Base-by-base conservation (phyloP, 2,797 vertebrate species). In the Dryobates pubescens region DNA sequence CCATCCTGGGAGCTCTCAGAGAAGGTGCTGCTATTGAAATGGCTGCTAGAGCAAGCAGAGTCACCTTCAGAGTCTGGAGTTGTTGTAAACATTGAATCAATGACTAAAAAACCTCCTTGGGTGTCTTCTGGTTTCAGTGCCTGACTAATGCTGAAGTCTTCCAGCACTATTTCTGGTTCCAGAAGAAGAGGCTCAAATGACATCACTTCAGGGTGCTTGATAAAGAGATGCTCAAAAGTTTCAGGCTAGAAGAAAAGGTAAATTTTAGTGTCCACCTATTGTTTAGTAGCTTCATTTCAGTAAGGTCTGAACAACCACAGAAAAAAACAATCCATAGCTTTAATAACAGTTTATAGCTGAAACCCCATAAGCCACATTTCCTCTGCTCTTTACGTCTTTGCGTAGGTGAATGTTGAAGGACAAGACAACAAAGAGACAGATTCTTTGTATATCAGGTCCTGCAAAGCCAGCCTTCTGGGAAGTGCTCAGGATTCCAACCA, bases 191-290 rank as follows among this genome's bases (percentile, higher is more conserved):
- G 98, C 95, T 98, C 98, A 78, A 97, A 97, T 9, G 98, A 95
- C 70, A 97, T 94, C 24, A 97, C 97, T 61, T 98, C 97, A 3
- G 97, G 96, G 43, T 97, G 97, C 91, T 96, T 98, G 96, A 96
- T 90, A 95, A 99, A 99, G 89, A 99, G 96, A 83, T 98, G 98
- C 83, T 99, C 98, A 80, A 98, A 98, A 19, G 97, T 97, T 93
- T 99, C 98, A 80, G 97, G 97, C 99, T 99, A 94, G 90, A 98
- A 96, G 95, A 87, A 88, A 96, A 98, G 83, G 97, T 14, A 96
- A 4, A 86, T 93, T 97, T 96, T 91, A 88, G 91, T 71, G 89
- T 69, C 97, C 70, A 81, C 47, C 90, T 63, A 18, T 76, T 32
- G 69, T 10, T 82, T 57, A 45, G 73, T n/a, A 43, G 47, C 57